Evolutionary conservation across 1,140 invertebrate genomes (phyloP).

Genomic region (Leptoteleia sp.): DNA sequence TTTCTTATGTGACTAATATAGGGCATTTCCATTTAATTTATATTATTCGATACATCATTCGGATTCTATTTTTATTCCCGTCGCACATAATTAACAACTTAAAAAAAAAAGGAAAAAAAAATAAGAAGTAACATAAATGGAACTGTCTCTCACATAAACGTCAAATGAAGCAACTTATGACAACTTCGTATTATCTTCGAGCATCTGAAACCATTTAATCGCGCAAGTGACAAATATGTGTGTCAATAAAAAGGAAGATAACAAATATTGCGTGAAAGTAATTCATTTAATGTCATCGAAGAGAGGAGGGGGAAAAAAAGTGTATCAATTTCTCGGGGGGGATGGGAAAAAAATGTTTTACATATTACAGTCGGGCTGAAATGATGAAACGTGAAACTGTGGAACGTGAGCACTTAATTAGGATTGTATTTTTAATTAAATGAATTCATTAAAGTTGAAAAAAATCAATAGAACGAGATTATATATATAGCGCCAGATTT

Average conservation of each 20-base stretch:
- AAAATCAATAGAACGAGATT: constrained; percentile 27
- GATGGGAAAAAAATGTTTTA: no score
- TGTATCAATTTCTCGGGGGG: no score
- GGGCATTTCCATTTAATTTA: constrained; percentile 19
- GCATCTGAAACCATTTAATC: no score
- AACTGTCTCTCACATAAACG: no score
- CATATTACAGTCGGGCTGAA: no score
- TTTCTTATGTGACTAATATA: constrained; percentile 22
- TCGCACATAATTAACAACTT: background rate
- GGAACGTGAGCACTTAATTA: constrained; percentile 18
- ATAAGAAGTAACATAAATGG: background rate
- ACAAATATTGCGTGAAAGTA: background rate
- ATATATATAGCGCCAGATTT: constrained; percentile 20
- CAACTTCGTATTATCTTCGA: no score
- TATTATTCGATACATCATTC: constrained; percentile 27
- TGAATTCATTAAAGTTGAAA: constrained; percentile 23
- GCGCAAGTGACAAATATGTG: no score
- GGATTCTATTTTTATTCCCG: constrained; percentile 21
- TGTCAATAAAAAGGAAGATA: no score
- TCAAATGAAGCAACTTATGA: no score
- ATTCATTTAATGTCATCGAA: background rate
- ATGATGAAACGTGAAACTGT: constrained; percentile 18
- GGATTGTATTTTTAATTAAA: constrained; percentile 35
- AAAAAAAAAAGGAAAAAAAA: background rate
- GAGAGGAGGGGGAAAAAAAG: no score